phyloP scores from a whole-genome alignment of 2,113 vertebrate species.

The Maccullochella peelii region DNA sequence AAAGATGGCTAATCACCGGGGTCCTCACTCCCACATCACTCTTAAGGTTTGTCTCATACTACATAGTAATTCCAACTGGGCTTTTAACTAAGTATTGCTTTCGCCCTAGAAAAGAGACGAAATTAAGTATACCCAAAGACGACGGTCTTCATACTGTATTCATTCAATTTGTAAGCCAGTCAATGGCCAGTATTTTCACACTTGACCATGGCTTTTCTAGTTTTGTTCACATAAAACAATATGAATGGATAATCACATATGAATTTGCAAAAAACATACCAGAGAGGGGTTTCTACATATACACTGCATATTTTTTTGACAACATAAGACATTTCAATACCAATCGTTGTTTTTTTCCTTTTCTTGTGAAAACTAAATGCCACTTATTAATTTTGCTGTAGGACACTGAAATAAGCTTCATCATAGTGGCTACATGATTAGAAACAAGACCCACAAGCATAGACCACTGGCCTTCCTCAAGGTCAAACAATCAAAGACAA shows the following conservation, averaged over 20 bases:
- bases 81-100: background rate
- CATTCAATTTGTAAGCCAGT: background rate
- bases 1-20: constrained; percentile 48
- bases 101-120: background rate
- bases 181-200: background rate
- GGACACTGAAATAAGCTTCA: background rate
- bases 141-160: background rate
- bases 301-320: too few species aligned
- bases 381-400: background rate
- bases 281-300: too few species aligned
- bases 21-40: constrained; percentile 47
- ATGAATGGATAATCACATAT: background rate
- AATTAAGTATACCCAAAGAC: background rate
- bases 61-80: background rate
- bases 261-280: too few species aligned
- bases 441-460: too few species aligned
- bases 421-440: background rate
- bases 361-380: background rate
- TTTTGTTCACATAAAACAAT: background rate
- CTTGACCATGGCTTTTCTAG: background rate
- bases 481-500: too few species aligned
- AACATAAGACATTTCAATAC: too few species aligned
- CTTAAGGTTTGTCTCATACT: constrained; percentile 10
- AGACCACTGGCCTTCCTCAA: too few species aligned
- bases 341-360: too few species aligned